Base-by-base conservation (phyloP, 92 coral and sea anemone species). In the Phenganax subtilis region DNA sequence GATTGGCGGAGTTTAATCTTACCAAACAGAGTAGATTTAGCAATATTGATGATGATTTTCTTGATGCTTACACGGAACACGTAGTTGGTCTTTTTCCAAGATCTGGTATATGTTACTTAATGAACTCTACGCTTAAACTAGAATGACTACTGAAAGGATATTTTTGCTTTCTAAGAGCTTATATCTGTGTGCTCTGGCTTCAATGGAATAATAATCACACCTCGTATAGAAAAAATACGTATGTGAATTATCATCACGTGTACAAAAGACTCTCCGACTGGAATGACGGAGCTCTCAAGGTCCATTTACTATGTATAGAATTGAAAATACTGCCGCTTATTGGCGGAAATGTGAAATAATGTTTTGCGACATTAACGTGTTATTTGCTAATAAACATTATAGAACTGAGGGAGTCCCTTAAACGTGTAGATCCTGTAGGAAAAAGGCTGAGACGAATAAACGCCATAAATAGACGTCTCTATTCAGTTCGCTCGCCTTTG, bases 341-440 rank as follows among this genome's bases (percentile, higher is more conserved):
- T 4, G 47, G 4, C 47, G 4, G 1, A 37, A 37, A 37, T 1
- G 47, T 59, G 6, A 14, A 59, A 59, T 20, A 6, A 20, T 14
- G 16, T 59, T 14, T 14, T 3, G 3, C 25, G 65, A 14, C 16
- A 20, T 14, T 14, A 6, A 0, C 65, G 25, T 3, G 6, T 14
- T 6, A 59, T n/a, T 59, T 59, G 16, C 0, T 14, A 14, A 65
- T 70, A 77, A 53, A 53, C 55, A 14, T 70, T 31, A 56, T n/a
- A n/a, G n/a, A n/a, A 54, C 59, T 87, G n/a, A 55, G 87, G 61
- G 82, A 82, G 10, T 73, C 90, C 14, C 27, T 84, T 9, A 86
- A 86, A 54, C 52, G 87, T 12, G 72, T 80, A 27, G 90, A 87
- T 73, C 90, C 90, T 1, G 75, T 84, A 12, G 90, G 90, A 68